Conservation (phyloP, 2,888 invertebrate genomes). For the Calameuta idolon region DNA sequence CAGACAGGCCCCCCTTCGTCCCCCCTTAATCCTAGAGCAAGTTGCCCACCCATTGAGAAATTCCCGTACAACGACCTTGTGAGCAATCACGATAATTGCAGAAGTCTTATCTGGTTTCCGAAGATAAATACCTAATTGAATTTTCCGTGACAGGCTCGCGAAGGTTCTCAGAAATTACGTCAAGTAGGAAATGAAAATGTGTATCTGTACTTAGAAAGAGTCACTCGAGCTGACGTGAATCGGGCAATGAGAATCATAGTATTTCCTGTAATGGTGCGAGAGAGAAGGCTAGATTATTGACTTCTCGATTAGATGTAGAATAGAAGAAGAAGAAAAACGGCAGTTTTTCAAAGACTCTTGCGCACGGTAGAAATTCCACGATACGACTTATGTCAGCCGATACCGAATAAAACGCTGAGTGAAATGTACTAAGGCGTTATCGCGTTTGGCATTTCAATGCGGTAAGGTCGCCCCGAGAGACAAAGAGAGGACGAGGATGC, state of each 20-base stretch:
- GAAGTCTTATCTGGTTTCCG: background rate
- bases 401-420: background rate
- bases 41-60: background rate
- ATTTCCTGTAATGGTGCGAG: background rate
- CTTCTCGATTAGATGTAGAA: background rate
- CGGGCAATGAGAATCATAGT: background rate
- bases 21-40: background rate
- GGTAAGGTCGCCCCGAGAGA: background rate
- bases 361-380: background rate
- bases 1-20: no score
- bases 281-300: background rate
- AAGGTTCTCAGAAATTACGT: background rate
- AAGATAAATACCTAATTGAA: background rate
- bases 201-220: background rate
- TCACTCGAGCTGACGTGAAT: background rate
- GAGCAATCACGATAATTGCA: background rate
- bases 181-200: background rate
- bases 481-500: background rate
- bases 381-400: background rate
- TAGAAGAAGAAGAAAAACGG: background rate
- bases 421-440: background rate
- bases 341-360: background rate
- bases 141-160: background rate
- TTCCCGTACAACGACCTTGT: background rate
- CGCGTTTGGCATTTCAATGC: background rate